Percentiles rank a stretch among this genome's conserved stretches.
Evolutionary conservation across 1,140 invertebrate species (phyloP).

Genomic region (Sycobia sp.): DNA sequence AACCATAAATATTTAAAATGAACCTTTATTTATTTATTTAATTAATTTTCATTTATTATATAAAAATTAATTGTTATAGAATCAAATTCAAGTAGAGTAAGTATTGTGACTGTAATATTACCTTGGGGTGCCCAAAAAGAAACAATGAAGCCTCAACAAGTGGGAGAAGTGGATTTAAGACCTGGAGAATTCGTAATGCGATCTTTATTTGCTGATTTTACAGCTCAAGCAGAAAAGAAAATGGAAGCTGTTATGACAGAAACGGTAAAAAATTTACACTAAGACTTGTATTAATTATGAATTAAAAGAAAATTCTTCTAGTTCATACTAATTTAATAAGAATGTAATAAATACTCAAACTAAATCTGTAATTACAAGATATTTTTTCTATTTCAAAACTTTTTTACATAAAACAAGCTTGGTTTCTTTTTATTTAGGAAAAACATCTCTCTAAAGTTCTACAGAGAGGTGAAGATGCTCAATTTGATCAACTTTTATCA

Average conservation of each 20-base stretch:
- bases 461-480: constrained; percentile 91
- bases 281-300: constrained; percentile 6
- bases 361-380: background rate
- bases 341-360: background rate
- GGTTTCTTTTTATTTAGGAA: constrained; percentile 65
- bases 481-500: constrained; percentile 93
- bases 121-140: constrained; percentile 85
- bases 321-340: background rate
- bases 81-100: constrained; percentile 56
- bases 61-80: constrained; percentile 41
- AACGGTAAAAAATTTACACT: constrained; percentile 64
- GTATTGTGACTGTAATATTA: constrained; percentile 64
- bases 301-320: background rate
- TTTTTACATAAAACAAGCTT: background rate
- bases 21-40: too few relatives aligned
- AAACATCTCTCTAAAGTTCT: constrained; percentile 90
- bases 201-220: constrained; percentile 92
- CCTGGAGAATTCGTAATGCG: constrained; percentile 96
- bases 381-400: background rate
- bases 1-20: too few relatives aligned
- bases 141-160: constrained; percentile 65
- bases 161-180: constrained; percentile 70
- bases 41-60: too few relatives aligned
- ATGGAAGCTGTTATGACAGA: constrained; percentile 94
- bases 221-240: constrained; percentile 89